A percentile compares a stretch with the other conserved stretches of the same genome.
Conservation (phyloP, 1,140 invertebrate genomes). For the Lucilia sericata region DNA sequence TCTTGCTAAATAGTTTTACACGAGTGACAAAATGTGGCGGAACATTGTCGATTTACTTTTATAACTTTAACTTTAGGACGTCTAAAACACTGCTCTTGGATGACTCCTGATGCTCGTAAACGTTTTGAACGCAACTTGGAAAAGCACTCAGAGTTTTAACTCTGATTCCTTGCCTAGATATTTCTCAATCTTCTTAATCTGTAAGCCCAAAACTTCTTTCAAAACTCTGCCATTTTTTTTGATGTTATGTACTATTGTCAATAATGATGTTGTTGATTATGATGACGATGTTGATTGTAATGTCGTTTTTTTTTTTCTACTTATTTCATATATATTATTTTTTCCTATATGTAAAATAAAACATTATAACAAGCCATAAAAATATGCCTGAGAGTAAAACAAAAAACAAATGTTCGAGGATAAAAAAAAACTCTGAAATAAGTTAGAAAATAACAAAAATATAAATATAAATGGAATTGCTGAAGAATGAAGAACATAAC, state of each 20-base stretch:
- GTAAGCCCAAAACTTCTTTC: neutral
- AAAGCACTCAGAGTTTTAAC: no score
- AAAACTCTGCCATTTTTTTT: neutral
- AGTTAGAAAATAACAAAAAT: constrained; percentile 3
- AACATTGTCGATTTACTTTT: no score
- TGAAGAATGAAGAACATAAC: neutral
- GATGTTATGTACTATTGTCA: no score
- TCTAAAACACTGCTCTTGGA: no score
- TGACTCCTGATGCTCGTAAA: no score
- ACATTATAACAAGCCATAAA: constrained; percentile 12
- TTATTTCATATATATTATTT: neutral
- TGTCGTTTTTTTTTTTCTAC: neutral
- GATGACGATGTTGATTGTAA: neutral
- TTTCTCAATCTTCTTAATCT: no score
- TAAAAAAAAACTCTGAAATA: neutral
- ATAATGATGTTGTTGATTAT: neutral
- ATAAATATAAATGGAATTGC: constrained; percentile 19
- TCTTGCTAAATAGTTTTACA: no score
- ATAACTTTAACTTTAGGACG: no score
- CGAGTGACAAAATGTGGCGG: no score
- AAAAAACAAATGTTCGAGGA: neutral
- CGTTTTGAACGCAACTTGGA: no score
- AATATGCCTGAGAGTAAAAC: neutral
- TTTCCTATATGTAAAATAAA: neutral
- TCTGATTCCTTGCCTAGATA: no score